Base-by-base conservation (phyloP, 2,888 invertebrate genomes). In the Sturmia bella region DNA sequence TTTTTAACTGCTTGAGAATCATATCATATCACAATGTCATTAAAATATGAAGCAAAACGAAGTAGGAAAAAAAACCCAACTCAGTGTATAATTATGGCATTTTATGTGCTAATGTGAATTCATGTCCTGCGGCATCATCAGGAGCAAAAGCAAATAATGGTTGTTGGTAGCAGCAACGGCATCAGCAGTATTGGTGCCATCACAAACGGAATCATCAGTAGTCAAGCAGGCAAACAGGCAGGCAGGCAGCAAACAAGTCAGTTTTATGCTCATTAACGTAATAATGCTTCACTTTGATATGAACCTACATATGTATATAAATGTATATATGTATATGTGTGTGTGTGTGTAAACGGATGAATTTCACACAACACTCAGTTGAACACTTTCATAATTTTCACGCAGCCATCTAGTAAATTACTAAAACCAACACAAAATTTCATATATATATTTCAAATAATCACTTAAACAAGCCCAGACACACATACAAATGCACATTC, bases 41-140 rank as follows among this genome's bases (percentile, higher is more conserved):
- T 74, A 77, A 82, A 69, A 76, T 56, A 56, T 69, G 27, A 63
- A 63, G 63, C 12, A 66, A 52, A 27, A 74, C 41, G 24, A 72
- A 43, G 52, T 13, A 21, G 64, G 4, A 50, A 56, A 15, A 75
- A 75, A 37, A 69, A 61, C 17, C 39, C 48, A 69, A 61, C n/a
- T 61, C 78, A 87, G 86, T 86, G 87, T 85, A 85, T 88, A 88
- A 88, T 88, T 88, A 88, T 86, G 85, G 88, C 87, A 87, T 88
- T 82, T 86, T 87, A 86, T 87, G 86, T 87, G 87, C 87, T 88
- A 88, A 88, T 88, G 88, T 88, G 88, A 88, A 87, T 87, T 85
- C 86, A 85, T 86, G 85, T 86, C 88, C 87, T 85, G 84, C 85
- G 87, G 87, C 88, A 79, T 79, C 80, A 79, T 79, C 66, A 74